These are phyloP conservation scores for Halcyon smyrnensis DNA, from an alignment of 2,797 vertebrate genomes.

Conservation along the genomic window DNA sequence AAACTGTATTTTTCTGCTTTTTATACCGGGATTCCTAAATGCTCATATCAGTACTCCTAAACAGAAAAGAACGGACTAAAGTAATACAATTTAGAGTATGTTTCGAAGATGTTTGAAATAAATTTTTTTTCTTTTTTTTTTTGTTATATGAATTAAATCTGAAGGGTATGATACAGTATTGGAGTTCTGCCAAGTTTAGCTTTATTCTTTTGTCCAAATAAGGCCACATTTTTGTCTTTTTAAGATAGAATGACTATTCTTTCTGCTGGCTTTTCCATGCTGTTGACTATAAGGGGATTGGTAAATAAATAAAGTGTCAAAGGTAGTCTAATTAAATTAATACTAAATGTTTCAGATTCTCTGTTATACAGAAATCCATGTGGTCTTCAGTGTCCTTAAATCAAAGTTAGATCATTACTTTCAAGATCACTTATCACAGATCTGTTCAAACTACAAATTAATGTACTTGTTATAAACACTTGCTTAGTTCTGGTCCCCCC, in stretches of 20 bases:
- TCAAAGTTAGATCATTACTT: background rate
- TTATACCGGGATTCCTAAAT: background rate
- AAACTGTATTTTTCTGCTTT: background rate
- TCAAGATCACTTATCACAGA: background rate
- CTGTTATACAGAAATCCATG: background rate
- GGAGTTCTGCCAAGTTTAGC: background rate
- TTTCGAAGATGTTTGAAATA: background rate
- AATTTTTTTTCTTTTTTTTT: background rate
- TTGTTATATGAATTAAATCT: background rate
- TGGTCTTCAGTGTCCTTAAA: background rate
- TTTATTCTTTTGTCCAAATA: background rate
- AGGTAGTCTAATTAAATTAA: background rate
- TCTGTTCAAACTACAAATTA: background rate
- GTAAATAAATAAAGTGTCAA: background rate
- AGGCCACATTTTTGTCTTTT: background rate
- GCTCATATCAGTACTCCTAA: background rate
- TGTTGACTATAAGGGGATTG: background rate
- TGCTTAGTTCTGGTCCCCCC: background rate
- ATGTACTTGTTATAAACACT: background rate
- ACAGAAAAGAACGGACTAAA: background rate
- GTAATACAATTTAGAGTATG: background rate
- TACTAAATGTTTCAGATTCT: background rate
- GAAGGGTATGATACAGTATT: background rate
- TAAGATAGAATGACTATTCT: background rate
- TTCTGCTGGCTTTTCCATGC: background rate